phyloP scores from a whole-genome alignment of 2,797 vertebrate species.

The Paratrypauchen microcephalus region DNA sequence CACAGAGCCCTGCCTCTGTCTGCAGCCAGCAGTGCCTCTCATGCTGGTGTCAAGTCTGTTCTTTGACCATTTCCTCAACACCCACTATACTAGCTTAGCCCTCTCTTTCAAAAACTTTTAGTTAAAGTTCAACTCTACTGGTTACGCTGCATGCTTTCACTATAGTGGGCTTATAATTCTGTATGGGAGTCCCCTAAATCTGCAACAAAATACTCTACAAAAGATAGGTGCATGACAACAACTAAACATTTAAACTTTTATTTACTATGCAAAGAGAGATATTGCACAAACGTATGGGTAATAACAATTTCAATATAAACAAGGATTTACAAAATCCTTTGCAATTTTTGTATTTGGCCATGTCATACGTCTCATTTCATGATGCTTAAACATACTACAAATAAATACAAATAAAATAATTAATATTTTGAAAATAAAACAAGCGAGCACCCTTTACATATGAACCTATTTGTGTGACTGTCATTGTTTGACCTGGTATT shows the following conservation, averaged over 20 bases:
- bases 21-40: slow-evolving; percentile 73
- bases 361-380: slow-evolving; percentile 61
- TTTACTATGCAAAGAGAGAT: slow-evolving; percentile 97
- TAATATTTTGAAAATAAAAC: slow-evolving; percentile 49
- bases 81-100: slow-evolving; percentile 66
- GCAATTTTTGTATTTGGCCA: slow-evolving; percentile 73
- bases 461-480: slow-evolving; percentile 70
- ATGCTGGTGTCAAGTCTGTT: slow-evolving; percentile 61
- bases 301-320: slow-evolving; percentile 65
- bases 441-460: slow-evolving; percentile 66
- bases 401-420: slow-evolving; percentile 31
- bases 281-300: slow-evolving; percentile 85
- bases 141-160: slow-evolving; percentile 85
- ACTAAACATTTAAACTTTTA: slow-evolving; percentile 82
- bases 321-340: slow-evolving; percentile 60
- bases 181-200: slow-evolving; percentile 72
- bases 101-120: slow-evolving; percentile 67
- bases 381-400: slow-evolving; percentile 55
- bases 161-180: slow-evolving; percentile 82
- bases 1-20: slow-evolving; percentile 74
- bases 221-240: slow-evolving; percentile 87
- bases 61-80: slow-evolving; percentile 71
- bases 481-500: slow-evolving; percentile 62
- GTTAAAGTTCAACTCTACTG: slow-evolving; percentile 74
- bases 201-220: slow-evolving; percentile 79